Base-by-base conservation (phyloP, 2,888 invertebrate genomes). In the Leptopilina syphax region DNA sequence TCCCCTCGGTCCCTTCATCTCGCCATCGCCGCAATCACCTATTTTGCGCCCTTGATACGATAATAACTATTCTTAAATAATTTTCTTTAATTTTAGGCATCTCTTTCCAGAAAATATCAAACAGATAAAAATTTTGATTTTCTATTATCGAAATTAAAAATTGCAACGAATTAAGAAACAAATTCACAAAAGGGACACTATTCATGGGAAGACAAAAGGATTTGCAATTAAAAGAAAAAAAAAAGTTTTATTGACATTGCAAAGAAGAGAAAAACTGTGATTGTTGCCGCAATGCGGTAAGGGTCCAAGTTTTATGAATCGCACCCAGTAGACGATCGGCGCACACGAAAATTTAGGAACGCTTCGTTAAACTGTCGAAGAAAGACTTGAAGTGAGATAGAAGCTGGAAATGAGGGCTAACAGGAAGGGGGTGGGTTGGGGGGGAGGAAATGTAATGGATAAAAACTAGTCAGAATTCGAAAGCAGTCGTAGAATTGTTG, bases 321-420 rank as follows among this genome's bases (percentile, higher is more conserved):
- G 79, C 78, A 78, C 65, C 76, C 73, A 79, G 50, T n/a, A 41
- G 76, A 65, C 87, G 88, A 89, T 88, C 86, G 86, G 83, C 81
- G 83, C 81, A 44, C 44, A 78, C 79, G 78, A 83, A 85, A 89
- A 89, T 88, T 88, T 88, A 87, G 85, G 84, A 84, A 87, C 85
- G 88, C 89, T 90, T 90, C 89, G 88, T 90, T 90, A 90, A 89
- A 88, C 85, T 85, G 78, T 81, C 79, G 80, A 73, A 60, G 73
- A 41, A 73, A 57, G 73, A 73, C 41, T 54, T 57, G 57, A 18
- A 73, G 41, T 34, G 34, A 65, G 68, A 27, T 60, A 65, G 18
- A 44, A 47, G 12, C 65, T 65, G 70, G 34, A 34, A 34, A 34
- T 34, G 34, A 34, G 34, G 34, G 34, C 34, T 34, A 34, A 34